Conservation (phyloP, 1,140 invertebrate genomes). For the Papilio polytes region DNA sequence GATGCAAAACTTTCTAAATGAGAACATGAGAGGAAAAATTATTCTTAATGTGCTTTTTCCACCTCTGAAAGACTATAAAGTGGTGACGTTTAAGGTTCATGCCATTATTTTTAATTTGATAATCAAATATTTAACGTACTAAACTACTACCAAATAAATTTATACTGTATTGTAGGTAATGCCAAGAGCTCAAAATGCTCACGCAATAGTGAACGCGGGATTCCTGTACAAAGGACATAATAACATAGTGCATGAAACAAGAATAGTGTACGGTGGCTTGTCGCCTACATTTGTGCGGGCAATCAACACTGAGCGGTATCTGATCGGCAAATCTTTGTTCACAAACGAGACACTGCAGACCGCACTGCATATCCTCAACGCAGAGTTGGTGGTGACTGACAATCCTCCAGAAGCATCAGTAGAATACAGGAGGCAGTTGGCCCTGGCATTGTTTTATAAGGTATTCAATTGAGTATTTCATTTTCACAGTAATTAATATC, state of each 20-base stretch:
- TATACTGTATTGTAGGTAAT: conserved; percentile 50
- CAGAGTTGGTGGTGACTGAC: conserved; percentile 84
- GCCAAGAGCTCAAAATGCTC: conserved; percentile 53
- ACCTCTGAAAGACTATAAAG: conserved; percentile 41
- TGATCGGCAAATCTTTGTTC: conserved; percentile 71
- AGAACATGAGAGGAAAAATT: conserved; percentile 87
- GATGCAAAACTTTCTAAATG: conserved; percentile 84
- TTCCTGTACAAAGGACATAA: conserved; percentile 48
- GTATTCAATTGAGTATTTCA: conserved; percentile 39
- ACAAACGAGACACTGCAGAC: conserved; percentile 71
- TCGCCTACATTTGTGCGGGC: conserved; percentile 87
- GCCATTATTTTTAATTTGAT: not conserved
- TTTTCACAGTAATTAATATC: not conserved
- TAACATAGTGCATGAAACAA: conserved; percentile 39
- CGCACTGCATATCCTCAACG: conserved; percentile 82
- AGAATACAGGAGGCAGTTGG: conserved; percentile 84
- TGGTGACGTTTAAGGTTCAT: conserved; percentile 50
- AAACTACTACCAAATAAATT: not conserved
- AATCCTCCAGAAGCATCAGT: conserved; percentile 83
- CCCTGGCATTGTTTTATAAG: conserved; percentile 86
- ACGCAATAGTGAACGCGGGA: conserved; percentile 51
- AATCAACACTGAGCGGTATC: conserved; percentile 83
- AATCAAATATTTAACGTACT: not conserved
- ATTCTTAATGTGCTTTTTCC: conserved; percentile 85
- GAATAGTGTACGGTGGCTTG: conserved; percentile 87